A percentile compares a stretch with the other conserved stretches of the same genome.
These are phyloP conservation scores for Hippopotamus amphibius DNA, from an alignment of 2,113 vertebrate genomes.

Conservation along the genomic window DNA sequence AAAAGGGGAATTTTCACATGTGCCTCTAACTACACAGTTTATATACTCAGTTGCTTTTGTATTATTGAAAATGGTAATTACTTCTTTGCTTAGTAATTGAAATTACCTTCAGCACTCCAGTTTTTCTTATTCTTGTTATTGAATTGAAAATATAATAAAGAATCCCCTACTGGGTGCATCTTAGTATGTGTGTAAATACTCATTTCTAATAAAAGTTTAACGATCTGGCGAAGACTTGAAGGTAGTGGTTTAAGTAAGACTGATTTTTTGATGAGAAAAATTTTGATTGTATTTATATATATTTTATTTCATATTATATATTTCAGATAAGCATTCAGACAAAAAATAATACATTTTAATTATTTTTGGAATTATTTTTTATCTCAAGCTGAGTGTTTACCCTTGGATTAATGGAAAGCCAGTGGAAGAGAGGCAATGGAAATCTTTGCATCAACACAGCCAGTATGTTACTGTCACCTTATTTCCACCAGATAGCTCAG, in stretches of 20 bases:
- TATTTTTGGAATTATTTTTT: constrained; percentile 12
- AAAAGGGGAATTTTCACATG: neutral
- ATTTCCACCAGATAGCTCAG: constrained; percentile 6
- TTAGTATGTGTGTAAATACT: neutral
- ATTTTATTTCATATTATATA: neutral
- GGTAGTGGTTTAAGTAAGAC: neutral
- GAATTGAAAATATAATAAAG: constrained; percentile 48
- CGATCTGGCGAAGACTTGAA: neutral
- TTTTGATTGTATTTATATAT: neutral
- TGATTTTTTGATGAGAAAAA: neutral
- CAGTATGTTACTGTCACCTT: neutral
- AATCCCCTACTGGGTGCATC: neutral
- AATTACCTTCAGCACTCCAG: neutral
- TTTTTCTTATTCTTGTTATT: constrained; percentile 45
- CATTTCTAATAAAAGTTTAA: neutral
- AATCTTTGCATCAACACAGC: neutral
- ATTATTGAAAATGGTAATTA: constrained; percentile 49
- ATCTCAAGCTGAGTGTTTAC: constrained; percentile 11
- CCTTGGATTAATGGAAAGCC: neutral
- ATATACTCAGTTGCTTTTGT: neutral
- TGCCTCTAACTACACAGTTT: neutral
- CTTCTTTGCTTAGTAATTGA: constrained; percentile 56
- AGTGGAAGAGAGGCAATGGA: neutral
- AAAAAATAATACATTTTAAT: neutral
- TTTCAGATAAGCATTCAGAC: neutral